Base-by-base conservation (phyloP, 2,113 vertebrate genomes). In the Micronisus gabar region DNA sequence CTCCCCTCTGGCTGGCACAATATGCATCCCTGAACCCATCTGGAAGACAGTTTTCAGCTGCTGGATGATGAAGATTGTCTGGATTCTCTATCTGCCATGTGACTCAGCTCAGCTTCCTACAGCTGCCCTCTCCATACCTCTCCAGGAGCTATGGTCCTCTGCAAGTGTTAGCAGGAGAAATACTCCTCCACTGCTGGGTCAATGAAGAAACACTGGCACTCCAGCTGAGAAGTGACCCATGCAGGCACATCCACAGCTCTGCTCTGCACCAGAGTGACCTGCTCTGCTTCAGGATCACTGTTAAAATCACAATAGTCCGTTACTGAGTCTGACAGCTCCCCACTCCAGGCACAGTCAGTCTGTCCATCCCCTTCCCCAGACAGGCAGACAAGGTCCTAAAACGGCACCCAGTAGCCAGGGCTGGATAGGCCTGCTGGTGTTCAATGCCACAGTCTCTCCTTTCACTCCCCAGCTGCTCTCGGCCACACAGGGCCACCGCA, bases 151-250 rank as follows among this genome's bases (percentile, higher is more conserved):
- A 21, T 11, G 29, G 15, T 52, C 16, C 26, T 82, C 84, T 61
- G 25, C 34, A 66, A 58, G 27, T 11, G 23, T 27, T 10, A 59
- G 15, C 58, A 63, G 16, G 38, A 70, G 32, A 83, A 81, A 22
- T 19, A n/a, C 15, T 20, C 4, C 30, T 53, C 29, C 65, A 15
- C 8, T n/a, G 8, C 16, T 5, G 26, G 30, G 10, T 53, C 79
- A 70, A 10, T 4, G 19, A 38, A 50, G 75, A 34, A 67, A 41
- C 27, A 6, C 47, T 32, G 63, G 15, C n/a, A 26, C 27, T 21
- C 14, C 0, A 1, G 48, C 25, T 61, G 75, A 52, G 41, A 19
- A 45, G 8, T 7, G 26, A 41, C 22, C 11, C 0, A 0, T 6
- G 43, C 48, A 84, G 68, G 58, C 16, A 80, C 38, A 66, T 12